Evolutionary conservation across 2,888 invertebrate genomes (phyloP).

Genomic region (Argynnis bischoffii): DNA sequence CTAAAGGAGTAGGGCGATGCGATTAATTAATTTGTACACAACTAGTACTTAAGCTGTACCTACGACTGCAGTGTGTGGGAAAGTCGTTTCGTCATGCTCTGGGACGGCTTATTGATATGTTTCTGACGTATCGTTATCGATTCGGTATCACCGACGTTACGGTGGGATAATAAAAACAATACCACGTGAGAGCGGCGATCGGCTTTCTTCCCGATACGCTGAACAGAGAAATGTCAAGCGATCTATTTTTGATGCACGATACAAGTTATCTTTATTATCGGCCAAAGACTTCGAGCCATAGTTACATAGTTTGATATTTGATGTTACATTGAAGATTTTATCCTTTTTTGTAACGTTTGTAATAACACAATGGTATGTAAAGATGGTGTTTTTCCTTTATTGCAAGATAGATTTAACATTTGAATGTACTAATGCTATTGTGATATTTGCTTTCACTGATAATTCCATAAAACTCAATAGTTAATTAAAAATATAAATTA

Average conservation of each 20-base stretch:
- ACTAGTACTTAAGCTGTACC: conserved; percentile 38
- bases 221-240: conserved; percentile 61
- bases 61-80: conserved; percentile 31
- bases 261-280: conserved; percentile 67
- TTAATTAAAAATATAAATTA: no score
- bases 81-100: conserved; percentile 32
- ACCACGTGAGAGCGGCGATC: conserved; percentile 69
- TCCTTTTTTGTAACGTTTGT: background rate
- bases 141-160: conserved; percentile 54
- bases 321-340: background rate
- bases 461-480: no score
- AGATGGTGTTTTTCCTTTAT: no score
- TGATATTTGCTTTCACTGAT: no score
- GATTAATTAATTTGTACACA: conserved; percentile 54
- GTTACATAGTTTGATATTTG: conserved; percentile 20
- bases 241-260: conserved; percentile 70
- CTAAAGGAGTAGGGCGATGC: conserved; percentile 43
- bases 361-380: background rate
- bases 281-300: conserved; percentile 61
- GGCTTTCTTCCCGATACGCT: conserved; percentile 56
- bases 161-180: conserved; percentile 76
- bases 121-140: conserved; percentile 61
- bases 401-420: no score
- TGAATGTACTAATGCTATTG: no score
- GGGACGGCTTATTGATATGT: conserved; percentile 49